A percentile compares a stretch with the other conserved stretches of the same genome.
These are phyloP conservation scores for Chanos chanos DNA, from an alignment of 2,797 vertebrate genomes.

Conservation along the genomic window DNA sequence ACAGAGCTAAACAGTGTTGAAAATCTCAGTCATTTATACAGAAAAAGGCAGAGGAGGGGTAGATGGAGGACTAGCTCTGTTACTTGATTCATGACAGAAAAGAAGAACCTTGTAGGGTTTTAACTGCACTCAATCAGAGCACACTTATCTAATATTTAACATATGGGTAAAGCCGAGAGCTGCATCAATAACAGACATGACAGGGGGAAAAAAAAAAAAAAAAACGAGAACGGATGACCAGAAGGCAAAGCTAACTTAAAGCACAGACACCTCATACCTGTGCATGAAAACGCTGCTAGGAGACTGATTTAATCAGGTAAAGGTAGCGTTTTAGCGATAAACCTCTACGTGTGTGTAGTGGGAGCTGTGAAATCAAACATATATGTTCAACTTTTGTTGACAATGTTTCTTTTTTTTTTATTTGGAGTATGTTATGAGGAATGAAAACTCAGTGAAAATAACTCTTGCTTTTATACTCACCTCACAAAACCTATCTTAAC, in stretches of 20 bases:
- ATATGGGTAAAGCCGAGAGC: conserved; percentile 28
- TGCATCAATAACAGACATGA: conserved; percentile 2
- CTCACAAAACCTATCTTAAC: no score
- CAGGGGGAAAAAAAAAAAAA: conserved; percentile 12
- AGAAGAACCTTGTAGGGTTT: background rate
- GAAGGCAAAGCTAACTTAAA: conserved; percentile 1
- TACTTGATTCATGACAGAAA: conserved; percentile 18
- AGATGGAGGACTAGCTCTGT: background rate
- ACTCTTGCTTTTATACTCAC: no score
- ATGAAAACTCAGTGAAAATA: no score
- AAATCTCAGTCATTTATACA: conserved; percentile 7
- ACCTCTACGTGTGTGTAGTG: no score
- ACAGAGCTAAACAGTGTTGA: background rate
- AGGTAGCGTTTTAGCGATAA: no score
- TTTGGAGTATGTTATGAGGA: no score
- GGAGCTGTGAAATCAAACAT: conserved; percentile 1
- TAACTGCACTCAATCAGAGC: background rate
- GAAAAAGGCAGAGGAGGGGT: background rate
- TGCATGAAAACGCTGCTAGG: background rate
- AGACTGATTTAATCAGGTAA: background rate
- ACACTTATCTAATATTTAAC: conserved; percentile 40
- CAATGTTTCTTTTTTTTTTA: no score
- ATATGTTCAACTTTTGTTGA: conserved; percentile 1
- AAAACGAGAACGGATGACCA: conserved; percentile 5
- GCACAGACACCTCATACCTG: background rate